Evolutionary conservation across 2,797 vertebrate species (phyloP), one percentile per base, ranked within the genome.

Genomic region (Adelosebastes latens): DNA sequence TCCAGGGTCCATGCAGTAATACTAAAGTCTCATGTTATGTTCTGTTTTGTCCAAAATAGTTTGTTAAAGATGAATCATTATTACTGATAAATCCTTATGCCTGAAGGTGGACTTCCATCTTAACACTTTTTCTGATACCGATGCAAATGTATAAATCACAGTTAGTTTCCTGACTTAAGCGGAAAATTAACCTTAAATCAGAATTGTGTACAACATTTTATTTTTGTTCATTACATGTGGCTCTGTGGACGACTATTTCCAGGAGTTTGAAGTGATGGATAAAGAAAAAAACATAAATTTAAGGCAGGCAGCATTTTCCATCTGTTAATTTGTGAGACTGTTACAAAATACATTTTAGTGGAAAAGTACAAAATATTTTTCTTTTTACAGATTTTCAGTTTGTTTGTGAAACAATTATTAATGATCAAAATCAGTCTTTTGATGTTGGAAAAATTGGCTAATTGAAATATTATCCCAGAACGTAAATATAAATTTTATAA

Each of bases 381-480:
- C 8, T n/a, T 52, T 52, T 52, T n/a, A 52, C 18, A 10, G 20
- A 52, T 52, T 52, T 52, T 20, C 18, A n/a, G 20, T 20, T 71
- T 49, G 25, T 72, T 72, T 63, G 58, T 59, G 66, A 74, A 83
- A 81, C 64, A 78, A 85, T 62, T 82, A 77, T 84, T 70, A 81
- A 87, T 84, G 49, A 84, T 86, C 69, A 83, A 72, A 77, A 86
- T 84, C 77, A 72, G 49, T 88, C 70, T 67, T 22, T 49, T 80
- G 39, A 69, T 49, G 66, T 10, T 63, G 8, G 9, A 61, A 62
- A 67, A 42, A 66, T 3, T 59, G 4, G 18, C 11, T 60, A n/a
- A 36, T 9, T 83, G 31, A 77, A 58, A 49, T 77, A 49, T 66
- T 66, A 76, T 80, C 49, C 25, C 24, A 36, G 18, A 60, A 42